Percentiles rank a stretch among this genome's conserved stretches.
Conservation (phyloP, 2,797 vertebrate genomes). For the Ptychadena robeensis region DNA sequence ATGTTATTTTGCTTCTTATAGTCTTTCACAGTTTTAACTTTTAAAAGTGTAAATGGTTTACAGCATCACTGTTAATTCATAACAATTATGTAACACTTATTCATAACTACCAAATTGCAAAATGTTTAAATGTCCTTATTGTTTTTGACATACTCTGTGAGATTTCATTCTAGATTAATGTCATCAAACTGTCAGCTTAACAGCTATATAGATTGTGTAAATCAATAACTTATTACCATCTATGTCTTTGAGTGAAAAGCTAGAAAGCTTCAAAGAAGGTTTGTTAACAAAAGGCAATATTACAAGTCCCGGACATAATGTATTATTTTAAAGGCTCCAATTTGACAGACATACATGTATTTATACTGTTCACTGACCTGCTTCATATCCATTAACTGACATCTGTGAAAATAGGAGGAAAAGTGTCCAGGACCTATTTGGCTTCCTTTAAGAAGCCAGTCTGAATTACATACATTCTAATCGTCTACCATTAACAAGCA, state of each 20-base stretch:
- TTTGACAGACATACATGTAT: not conserved
- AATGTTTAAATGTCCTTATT: not conserved
- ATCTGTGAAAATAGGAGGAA: not conserved
- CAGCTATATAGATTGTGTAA: conserved; percentile 4
- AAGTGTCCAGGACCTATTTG: not conserved
- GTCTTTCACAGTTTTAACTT: not conserved
- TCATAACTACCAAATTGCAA: not conserved
- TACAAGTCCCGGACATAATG: not conserved
- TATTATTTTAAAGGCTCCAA: not conserved
- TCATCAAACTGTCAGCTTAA: not conserved
- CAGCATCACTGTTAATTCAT: not conserved
- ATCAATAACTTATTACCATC: not conserved
- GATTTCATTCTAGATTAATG: not conserved
- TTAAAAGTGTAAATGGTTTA: not conserved
- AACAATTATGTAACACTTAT: too few species aligned
- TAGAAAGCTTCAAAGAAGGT: not conserved
- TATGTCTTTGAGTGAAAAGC: not conserved
- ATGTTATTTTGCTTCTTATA: not conserved
- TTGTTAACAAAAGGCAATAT: not conserved
- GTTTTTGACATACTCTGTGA: not conserved
- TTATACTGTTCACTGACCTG: not conserved
- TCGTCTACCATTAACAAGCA: conserved; percentile 50
- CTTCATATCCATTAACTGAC: not conserved
- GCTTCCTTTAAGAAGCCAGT: conserved; percentile 24
- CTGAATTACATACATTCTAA: conserved; percentile 34